phyloP scores from a whole-genome alignment of 2,113 vertebrate genomes.

The Neotoma lepida region DNA sequence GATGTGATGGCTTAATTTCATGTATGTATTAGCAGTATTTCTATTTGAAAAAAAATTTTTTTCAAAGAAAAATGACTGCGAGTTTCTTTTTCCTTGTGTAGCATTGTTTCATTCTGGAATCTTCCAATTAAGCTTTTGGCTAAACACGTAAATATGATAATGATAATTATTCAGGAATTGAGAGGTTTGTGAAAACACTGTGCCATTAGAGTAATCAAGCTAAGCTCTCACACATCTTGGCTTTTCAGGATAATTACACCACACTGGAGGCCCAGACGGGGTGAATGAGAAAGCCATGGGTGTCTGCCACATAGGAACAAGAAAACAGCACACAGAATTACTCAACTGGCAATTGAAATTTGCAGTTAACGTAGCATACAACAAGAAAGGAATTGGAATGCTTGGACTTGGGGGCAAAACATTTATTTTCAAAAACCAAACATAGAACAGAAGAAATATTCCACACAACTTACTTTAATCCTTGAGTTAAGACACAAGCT shows the following conservation, averaged over 20 bases:
- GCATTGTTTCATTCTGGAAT: conserved; percentile 70
- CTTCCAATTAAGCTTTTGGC: conserved; percentile 77
- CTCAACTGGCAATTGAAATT: conserved; percentile 72
- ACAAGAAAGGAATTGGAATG: conserved; percentile 71
- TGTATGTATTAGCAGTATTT: neutral
- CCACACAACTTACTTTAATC: neutral
- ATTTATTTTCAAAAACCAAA: conserved; percentile 64
- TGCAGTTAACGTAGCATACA: conserved; percentile 65
- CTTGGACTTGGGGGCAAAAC: conserved; percentile 46
- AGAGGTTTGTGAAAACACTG: conserved; percentile 67
- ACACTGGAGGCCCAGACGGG: conserved; percentile 77
- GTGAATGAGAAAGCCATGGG: conserved; percentile 77
- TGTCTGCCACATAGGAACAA: conserved; percentile 70
- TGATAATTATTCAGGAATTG: conserved; percentile 73
- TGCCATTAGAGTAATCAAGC: conserved; percentile 78
- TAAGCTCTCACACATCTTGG: conserved; percentile 68
- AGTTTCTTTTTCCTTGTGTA: conserved; percentile 43
- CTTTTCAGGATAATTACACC: conserved; percentile 77
- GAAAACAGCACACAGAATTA: conserved; percentile 61
- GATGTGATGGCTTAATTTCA: conserved; percentile 36
- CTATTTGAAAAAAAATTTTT: neutral
- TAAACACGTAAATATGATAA: conserved; percentile 80
- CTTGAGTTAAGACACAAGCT: neutral
- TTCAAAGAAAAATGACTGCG: conserved; percentile 59
- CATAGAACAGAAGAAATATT: neutral